Evolutionary conservation across 2,113 vertebrate species (phyloP).

Genomic region (Pimephales promelas): DNA sequence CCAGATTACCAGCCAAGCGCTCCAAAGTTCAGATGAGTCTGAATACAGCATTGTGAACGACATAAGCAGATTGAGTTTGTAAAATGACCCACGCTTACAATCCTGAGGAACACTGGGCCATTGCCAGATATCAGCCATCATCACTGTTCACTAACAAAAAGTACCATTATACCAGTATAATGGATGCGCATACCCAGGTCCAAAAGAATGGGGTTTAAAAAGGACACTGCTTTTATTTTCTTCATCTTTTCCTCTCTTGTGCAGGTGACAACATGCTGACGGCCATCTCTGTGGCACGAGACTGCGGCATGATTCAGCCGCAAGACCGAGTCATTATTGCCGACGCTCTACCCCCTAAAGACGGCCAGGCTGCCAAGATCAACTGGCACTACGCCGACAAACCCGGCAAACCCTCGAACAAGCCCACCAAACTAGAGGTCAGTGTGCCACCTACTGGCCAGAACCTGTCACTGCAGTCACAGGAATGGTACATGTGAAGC

Average conservation of each 20-base stretch:
- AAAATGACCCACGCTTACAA: background rate
- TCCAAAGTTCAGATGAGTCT: constrained; percentile 30
- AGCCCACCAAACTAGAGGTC: constrained; percentile 82
- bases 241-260: background rate
- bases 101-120: background rate
- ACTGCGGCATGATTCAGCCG: constrained; percentile 96
- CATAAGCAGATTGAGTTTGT: constrained; percentile 47
- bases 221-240: background rate
- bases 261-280: constrained; percentile 97
- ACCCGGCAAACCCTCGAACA: constrained; percentile 72
- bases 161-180: background rate
- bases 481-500: too few relatives aligned
- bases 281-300: constrained; percentile 95
- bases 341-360: constrained; percentile 89
- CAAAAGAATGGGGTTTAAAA: background rate
- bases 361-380: constrained; percentile 91
- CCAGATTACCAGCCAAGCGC: constrained; percentile 40
- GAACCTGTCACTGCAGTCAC: background rate
- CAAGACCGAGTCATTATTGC: constrained; percentile 94
- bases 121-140: background rate
- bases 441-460: constrained; percentile 46
- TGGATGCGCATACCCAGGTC: background rate
- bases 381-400: constrained; percentile 95
- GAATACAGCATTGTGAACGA: constrained; percentile 40
- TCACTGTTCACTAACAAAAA: background rate